Percentiles rank a stretch among this genome's conserved stretches.
These are phyloP conservation scores for Calliscelio sp. DNA, from an alignment of 2,888 invertebrate genomes.

Conservation along the genomic window DNA sequence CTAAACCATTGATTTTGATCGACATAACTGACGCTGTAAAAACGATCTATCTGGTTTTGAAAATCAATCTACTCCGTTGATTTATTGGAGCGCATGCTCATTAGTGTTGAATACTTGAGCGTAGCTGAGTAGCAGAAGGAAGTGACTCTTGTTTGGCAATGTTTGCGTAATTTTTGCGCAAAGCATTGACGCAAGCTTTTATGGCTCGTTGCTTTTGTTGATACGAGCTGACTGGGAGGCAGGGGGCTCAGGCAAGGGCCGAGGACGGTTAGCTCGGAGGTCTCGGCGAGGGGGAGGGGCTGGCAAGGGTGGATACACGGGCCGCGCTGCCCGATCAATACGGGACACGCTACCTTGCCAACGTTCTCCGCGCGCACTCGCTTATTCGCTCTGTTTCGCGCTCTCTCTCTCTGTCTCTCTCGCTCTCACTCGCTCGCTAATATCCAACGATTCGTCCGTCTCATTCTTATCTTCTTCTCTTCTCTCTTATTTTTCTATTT, in stretches of 20 bases:
- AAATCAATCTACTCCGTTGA: background rate
- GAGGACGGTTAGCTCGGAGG: conserved; percentile 67
- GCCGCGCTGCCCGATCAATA: conserved; percentile 70
- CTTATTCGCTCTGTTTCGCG: conserved; percentile 38
- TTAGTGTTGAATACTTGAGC: background rate
- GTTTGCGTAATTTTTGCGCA: conserved; percentile 45
- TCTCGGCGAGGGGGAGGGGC: conserved; percentile 46
- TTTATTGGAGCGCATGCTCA: background rate
- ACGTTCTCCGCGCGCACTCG: conserved; percentile 65
- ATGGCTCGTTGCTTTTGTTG: conserved; percentile 61
- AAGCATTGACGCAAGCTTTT: conserved; percentile 42
- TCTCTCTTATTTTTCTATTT: conserved; percentile 41
- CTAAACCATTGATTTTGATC: no score
- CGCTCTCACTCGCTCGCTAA: no score
- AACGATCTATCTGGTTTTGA: background rate
- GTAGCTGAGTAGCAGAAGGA: background rate
- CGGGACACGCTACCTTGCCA: conserved; percentile 71
- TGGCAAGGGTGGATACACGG: conserved; percentile 65
- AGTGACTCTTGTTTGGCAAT: background rate
- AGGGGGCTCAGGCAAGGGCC: conserved; percentile 51
- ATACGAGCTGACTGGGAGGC: conserved; percentile 59
- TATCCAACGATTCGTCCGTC: no score
- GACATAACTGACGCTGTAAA: background rate
- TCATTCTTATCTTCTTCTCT: conserved; percentile 2
- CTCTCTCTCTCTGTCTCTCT: conserved; percentile 17